These are phyloP conservation scores for Dromaius novaehollandiae DNA, from an alignment of 2,113 vertebrate species.

Conservation along the genomic window DNA sequence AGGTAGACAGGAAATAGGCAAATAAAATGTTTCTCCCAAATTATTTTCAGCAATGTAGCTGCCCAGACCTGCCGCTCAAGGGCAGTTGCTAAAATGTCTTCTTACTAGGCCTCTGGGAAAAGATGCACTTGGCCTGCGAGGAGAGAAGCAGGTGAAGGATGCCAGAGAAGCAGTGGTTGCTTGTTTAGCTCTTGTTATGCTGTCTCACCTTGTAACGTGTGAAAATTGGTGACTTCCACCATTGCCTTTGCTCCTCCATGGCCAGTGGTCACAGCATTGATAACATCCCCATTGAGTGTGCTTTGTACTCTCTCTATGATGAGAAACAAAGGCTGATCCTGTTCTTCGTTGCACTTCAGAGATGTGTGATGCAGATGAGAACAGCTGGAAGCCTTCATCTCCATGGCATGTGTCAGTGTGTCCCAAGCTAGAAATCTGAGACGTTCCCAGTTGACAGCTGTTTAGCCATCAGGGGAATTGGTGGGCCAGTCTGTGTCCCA, in stretches of 20 bases:
- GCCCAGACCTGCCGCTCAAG: not conserved
- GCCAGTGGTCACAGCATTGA: not conserved
- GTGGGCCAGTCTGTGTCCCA: not conserved
- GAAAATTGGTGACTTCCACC: not conserved
- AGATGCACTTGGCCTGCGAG: not conserved
- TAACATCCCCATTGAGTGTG: fast-evolving
- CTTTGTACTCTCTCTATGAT: not conserved
- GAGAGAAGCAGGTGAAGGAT: not conserved
- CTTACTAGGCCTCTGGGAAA: not conserved
- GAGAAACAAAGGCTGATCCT: not conserved
- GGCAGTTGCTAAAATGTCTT: not conserved
- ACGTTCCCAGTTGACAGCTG: not conserved
- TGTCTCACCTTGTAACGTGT: not conserved
- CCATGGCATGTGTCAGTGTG: fast-evolving
- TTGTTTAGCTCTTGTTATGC: not conserved
- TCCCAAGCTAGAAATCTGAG: not conserved
- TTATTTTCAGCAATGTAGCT: not conserved
- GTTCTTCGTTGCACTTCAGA: not conserved
- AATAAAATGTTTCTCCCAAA: not conserved
- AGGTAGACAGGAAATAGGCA: not conserved
- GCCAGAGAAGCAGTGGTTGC: not conserved
- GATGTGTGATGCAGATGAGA: not conserved
- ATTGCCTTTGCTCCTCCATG: not conserved
- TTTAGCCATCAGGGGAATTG: not conserved
- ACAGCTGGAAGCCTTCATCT: not conserved